A percentile compares a stretch with the other conserved stretches of the same genome.
Evolutionary conservation across 2,113 vertebrate species (phyloP).

Genomic region (Oxyura jamaicensis): DNA sequence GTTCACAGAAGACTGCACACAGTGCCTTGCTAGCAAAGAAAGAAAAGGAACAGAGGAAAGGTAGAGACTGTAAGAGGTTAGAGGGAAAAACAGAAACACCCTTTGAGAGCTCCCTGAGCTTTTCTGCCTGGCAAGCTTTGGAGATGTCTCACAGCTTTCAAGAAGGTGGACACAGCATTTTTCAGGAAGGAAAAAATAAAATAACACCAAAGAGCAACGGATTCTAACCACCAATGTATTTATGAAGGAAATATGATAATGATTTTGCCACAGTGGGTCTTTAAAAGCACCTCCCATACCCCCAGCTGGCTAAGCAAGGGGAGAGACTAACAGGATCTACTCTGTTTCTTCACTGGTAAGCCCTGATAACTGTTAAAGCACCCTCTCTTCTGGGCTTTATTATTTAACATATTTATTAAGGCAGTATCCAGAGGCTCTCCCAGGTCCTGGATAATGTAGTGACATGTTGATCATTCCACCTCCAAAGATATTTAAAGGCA

Average conservation of each 20-base stretch:
- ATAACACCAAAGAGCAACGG: background rate
- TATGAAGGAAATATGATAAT: background rate
- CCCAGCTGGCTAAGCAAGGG: background rate
- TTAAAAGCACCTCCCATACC: background rate
- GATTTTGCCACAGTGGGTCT: background rate
- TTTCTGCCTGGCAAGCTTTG: constrained; percentile 30
- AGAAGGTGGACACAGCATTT: background rate
- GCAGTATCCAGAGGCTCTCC: background rate
- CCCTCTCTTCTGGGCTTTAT: background rate
- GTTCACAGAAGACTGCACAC: constrained; percentile 71
- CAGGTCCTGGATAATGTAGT: background rate
- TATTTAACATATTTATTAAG: background rate
- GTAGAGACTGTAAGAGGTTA: constrained; percentile 40
- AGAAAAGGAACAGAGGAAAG: constrained; percentile 53
- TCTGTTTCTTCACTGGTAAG: background rate
- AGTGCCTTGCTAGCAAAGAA: constrained; percentile 32
- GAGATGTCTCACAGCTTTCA: constrained; percentile 38
- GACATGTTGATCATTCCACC: background rate
- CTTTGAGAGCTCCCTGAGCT: constrained; percentile 52
- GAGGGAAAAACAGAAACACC: constrained; percentile 41
- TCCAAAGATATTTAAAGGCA: background rate
- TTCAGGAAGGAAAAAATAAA: background rate
- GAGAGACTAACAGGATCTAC: background rate
- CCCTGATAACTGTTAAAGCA: background rate
- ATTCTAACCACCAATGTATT: background rate